Conservation (phyloP, 2,797 vertebrate genomes). For the Chaetophractus vellerosus region DNA sequence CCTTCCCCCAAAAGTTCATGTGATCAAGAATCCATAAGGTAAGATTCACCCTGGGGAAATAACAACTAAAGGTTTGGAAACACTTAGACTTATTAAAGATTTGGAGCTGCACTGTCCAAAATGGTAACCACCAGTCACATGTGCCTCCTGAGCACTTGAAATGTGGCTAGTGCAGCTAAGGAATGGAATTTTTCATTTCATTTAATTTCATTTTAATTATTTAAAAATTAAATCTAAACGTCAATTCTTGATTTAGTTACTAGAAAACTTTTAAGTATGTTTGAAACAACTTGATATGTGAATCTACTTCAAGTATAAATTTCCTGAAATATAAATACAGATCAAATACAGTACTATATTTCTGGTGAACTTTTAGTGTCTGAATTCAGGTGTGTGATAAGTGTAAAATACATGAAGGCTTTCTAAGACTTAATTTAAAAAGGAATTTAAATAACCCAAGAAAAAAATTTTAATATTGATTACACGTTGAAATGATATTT, state of each 20-base stretch:
- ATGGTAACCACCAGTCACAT: background rate
- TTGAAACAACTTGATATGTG: conserved; percentile 1
- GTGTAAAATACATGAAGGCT: background rate
- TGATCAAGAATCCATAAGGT: conserved; percentile 19
- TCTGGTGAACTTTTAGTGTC: background rate
- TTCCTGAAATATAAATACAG: conserved; percentile 42
- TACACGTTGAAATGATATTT: background rate
- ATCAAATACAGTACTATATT: background rate
- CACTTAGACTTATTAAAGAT: background rate
- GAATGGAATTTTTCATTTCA: background rate
- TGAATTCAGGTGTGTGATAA: background rate
- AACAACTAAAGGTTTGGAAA: too few relatives aligned
- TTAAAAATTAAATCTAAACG: conserved; percentile 50
- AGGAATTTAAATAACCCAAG: background rate
- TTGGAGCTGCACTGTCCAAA: background rate
- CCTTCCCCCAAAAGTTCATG: background rate
- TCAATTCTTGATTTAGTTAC: background rate
- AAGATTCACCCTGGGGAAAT: background rate
- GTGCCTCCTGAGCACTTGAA: background rate
- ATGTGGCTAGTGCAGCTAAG: background rate
- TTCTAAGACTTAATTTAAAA: conserved; percentile 57
- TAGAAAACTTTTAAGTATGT: conserved; percentile 30
- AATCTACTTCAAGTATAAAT: conserved; percentile 23
- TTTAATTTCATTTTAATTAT: conserved; percentile 27
- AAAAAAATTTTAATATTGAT: conserved; percentile 61